Evolutionary conservation across 2,797 vertebrate genomes (phyloP).

Genomic region (Bradypodion pumilum): DNA sequence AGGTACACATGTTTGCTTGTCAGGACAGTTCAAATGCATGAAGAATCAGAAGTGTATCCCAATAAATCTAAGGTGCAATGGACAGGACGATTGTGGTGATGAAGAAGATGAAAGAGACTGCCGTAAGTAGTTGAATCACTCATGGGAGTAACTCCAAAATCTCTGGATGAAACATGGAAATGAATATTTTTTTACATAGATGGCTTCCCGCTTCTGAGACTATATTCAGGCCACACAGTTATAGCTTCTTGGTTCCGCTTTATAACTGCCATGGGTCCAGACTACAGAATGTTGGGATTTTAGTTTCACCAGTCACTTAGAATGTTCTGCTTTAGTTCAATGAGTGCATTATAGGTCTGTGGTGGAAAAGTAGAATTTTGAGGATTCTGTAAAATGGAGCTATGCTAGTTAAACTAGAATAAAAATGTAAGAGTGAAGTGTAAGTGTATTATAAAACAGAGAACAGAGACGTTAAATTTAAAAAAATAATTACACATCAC

Average conservation of each 20-base stretch:
- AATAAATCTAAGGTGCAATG: constrained; percentile 90
- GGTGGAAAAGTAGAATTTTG: too few species aligned
- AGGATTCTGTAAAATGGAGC: too few species aligned
- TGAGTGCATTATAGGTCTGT: too few species aligned
- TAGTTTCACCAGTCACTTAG: background rate
- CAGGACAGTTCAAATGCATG: constrained; percentile 97
- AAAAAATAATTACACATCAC: too few species aligned
- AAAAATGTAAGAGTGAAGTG: too few species aligned
- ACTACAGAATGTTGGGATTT: background rate
- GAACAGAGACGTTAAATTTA: background rate
- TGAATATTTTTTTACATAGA: background rate
- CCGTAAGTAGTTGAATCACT: constrained; percentile 80
- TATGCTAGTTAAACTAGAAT: too few species aligned
- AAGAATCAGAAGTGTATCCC: constrained; percentile 89
- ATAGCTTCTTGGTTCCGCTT: too few species aligned
- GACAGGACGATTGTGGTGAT: constrained; percentile 97
- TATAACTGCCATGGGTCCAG: too few species aligned
- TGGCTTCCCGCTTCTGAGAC: too few species aligned
- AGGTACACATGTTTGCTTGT: constrained; percentile 97
- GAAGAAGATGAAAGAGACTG: constrained; percentile 96
- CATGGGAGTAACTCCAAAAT: background rate
- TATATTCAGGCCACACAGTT: too few species aligned
- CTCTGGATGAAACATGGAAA: background rate
- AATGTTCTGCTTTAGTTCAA: background rate
- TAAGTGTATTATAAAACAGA: background rate